Conservation (phyloP, 1,140 invertebrate species). For the Bombus turneri region DNA sequence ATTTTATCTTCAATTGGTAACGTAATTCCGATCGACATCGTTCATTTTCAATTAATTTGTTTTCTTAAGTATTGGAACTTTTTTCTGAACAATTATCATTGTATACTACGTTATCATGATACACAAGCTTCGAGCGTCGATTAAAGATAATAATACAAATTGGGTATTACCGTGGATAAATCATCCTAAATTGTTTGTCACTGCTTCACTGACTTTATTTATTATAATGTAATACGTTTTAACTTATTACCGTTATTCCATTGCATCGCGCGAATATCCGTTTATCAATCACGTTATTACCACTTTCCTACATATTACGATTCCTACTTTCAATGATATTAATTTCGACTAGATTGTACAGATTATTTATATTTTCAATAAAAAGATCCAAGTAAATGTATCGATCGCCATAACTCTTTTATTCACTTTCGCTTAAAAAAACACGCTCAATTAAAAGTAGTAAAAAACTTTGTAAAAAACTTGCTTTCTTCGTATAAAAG, state of each 20-base stretch:
- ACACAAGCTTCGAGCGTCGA: background rate
- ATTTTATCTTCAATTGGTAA: background rate
- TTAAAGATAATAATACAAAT: background rate
- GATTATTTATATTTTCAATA: slow-evolving; percentile 48
- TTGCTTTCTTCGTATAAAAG: background rate
- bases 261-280: background rate
- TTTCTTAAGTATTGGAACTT: background rate
- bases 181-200: background rate
- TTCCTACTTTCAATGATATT: slow-evolving; percentile 10
- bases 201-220: background rate
- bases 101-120: too few species aligned
- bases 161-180: too few species aligned
- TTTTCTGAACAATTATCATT: background rate
- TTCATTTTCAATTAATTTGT: background rate
- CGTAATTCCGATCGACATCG: background rate
- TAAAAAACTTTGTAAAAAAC: background rate
- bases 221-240: background rate
- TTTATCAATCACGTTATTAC: background rate
- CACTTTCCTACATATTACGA: background rate
- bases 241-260: background rate
- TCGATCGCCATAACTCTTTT: background rate
- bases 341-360: background rate
- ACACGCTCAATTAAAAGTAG: background rate
- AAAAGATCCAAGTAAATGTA: slow-evolving; percentile 1
- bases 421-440: background rate